phyloP scores from a whole-genome alignment of 2,888 invertebrate species.

The Himalopsyche japonica region DNA sequence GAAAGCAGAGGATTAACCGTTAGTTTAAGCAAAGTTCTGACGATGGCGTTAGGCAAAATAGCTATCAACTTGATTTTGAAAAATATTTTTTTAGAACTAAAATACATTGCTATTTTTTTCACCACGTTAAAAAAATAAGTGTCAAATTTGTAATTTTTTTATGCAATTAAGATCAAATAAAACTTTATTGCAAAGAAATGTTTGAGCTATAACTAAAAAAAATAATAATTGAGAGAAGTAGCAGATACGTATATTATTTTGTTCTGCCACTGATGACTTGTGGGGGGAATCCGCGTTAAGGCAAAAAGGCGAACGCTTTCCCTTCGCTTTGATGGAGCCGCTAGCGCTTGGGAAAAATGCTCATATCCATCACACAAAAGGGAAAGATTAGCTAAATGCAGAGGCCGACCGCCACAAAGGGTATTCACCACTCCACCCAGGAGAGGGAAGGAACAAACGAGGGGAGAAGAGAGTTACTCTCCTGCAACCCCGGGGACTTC shows the following conservation, averaged over 20 bases:
- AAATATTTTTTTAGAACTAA: too few relatives aligned
- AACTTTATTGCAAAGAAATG: too few relatives aligned
- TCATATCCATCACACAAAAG: conserved; percentile 37
- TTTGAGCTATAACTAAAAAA: too few relatives aligned
- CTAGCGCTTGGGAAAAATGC: conserved; percentile 48
- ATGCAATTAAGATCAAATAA: too few relatives aligned
- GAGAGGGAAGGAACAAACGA: not conserved
- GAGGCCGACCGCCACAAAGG: conserved; percentile 36
- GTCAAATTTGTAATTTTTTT: too few relatives aligned
- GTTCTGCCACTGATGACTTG: not conserved
- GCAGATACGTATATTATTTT: not conserved
- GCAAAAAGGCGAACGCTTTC: conserved; percentile 53
- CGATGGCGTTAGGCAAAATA: too few relatives aligned
- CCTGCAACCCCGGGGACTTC: not conserved
- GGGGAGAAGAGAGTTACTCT: conserved; percentile 5
- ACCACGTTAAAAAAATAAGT: too few relatives aligned
- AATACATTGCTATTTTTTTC: too few relatives aligned
- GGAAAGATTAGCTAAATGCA: conserved; percentile 34
- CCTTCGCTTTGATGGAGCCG: conserved; percentile 48
- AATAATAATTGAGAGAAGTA: too few relatives aligned
- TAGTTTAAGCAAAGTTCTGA: too few relatives aligned
- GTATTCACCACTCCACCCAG: not conserved
- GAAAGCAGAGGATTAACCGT: too few relatives aligned
- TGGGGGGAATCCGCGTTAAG: conserved; percentile 49
- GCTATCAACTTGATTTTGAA: too few relatives aligned